Evolutionary conservation across 2,113 vertebrate species (phyloP).

Genomic region (Pteruthius melanotis): DNA sequence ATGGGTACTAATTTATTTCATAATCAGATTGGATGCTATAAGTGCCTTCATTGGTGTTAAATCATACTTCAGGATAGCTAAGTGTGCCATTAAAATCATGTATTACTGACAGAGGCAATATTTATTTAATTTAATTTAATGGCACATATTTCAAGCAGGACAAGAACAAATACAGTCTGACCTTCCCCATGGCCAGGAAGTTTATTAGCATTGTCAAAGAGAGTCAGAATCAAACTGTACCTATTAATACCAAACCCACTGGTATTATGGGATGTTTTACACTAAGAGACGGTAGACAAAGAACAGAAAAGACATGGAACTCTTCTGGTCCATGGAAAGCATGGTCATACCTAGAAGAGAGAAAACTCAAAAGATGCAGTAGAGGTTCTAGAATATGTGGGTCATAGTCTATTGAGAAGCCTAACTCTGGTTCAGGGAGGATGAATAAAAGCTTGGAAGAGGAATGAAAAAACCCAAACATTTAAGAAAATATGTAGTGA

Average conservation of each 20-base stretch:
- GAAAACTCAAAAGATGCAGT: not conserved
- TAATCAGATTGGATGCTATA: not conserved
- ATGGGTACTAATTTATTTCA: conserved; percentile 35
- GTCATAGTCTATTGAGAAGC: not conserved
- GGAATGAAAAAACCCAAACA: not conserved
- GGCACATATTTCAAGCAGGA: conserved; percentile 18
- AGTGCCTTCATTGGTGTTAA: conserved; percentile 8
- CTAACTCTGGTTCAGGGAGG: not conserved
- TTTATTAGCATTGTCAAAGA: not conserved
- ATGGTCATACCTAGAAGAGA: not conserved
- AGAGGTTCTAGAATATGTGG: not conserved
- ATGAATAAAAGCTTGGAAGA: not conserved
- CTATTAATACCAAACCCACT: not conserved
- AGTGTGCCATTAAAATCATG: conserved; percentile 43
- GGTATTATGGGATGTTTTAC: not conserved
- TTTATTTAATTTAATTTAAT: conserved; percentile 52
- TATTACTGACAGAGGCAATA: conserved; percentile 32
- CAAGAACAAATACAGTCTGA: conserved; percentile 4
- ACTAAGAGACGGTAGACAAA: not conserved
- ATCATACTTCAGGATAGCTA: conserved; percentile 31
- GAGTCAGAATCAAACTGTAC: not conserved
- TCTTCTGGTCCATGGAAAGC: not conserved
- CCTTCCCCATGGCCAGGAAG: not conserved
- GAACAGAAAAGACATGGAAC: not conserved
- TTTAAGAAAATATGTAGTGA: not conserved